Percentiles rank a stretch among this genome's conserved stretches.
phyloP scores from a whole-genome alignment of 2,797 vertebrate species.

The Dicrostonyx torquatus region DNA sequence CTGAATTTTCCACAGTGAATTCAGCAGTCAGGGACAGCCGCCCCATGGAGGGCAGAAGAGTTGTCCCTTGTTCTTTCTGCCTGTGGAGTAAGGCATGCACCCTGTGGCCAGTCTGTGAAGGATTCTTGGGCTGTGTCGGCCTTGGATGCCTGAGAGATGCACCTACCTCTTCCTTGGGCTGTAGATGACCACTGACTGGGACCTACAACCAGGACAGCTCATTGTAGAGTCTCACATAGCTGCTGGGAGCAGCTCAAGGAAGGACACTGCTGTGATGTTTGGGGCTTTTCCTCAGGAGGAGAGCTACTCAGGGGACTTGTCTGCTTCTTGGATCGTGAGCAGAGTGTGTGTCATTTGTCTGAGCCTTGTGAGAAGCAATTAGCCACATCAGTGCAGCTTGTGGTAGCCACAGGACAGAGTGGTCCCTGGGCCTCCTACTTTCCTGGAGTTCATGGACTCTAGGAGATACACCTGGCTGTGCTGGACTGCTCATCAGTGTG shows the following conservation, averaged over 20 bases:
- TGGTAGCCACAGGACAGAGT: accelerated
- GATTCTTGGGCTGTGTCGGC: background rate
- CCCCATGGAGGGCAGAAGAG: accelerated
- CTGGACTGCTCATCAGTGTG: accelerated
- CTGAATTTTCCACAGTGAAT: background rate
- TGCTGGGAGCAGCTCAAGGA: background rate
- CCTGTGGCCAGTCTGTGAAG: background rate
- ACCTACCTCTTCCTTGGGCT: accelerated
- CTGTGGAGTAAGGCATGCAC: accelerated
- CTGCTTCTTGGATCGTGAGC: accelerated
- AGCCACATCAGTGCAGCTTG: accelerated
- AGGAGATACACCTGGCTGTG: accelerated
- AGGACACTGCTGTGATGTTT: accelerated
- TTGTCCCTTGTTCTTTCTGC: background rate
- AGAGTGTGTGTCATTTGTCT: accelerated
- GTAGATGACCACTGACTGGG: background rate
- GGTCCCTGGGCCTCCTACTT: accelerated
- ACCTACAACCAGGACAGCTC: accelerated
- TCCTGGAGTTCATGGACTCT: background rate
- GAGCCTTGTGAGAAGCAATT: accelerated
- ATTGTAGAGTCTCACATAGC: background rate
- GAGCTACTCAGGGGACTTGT: accelerated
- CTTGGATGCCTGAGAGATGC: background rate
- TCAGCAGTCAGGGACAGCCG: background rate
- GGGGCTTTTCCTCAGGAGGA: background rate